These are phyloP conservation scores for Nineta flava DNA, from an alignment of 2,888 invertebrate genomes.

Conservation along the genomic window DNA sequence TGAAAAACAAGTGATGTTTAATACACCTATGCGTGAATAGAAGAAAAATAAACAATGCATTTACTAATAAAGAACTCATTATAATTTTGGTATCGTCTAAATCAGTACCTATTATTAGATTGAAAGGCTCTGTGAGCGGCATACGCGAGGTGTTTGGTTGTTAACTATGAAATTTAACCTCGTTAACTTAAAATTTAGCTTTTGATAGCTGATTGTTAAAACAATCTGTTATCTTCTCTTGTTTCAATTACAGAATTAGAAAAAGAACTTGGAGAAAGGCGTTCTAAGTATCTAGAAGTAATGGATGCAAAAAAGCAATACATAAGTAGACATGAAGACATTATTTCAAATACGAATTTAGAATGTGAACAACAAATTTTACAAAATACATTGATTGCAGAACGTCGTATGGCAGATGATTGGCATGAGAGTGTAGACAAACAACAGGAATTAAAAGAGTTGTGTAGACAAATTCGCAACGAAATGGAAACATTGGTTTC, in stretches of 20 bases:
- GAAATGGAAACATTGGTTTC: constrained; percentile 30
- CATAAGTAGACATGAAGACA: constrained; percentile 22
- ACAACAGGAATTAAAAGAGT: constrained; percentile 32
- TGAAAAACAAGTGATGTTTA: too few species aligned
- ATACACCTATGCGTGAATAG: too few species aligned
- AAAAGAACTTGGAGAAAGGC: too few species aligned
- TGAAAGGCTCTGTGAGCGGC: too few species aligned
- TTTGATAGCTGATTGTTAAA: too few species aligned
- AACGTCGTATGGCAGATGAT: constrained; percentile 35
- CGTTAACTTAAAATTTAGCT: too few species aligned
- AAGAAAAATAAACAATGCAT: too few species aligned
- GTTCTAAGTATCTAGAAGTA: constrained; percentile 18
- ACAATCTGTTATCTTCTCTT: neutral
- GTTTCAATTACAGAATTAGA: neutral
- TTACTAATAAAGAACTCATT: too few species aligned
- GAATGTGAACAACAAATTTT: constrained; percentile 15
- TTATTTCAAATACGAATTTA: constrained; percentile 18
- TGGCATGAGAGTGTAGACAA: constrained; percentile 30
- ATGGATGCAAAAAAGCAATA: constrained; percentile 22
- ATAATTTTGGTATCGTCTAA: too few species aligned
- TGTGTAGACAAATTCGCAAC: constrained; percentile 28
- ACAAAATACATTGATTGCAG: constrained; percentile 26
- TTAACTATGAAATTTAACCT: too few species aligned
- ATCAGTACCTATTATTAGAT: too few species aligned
- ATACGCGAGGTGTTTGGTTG: too few species aligned